Percentiles rank a stretch among this genome's conserved stretches.
phyloP scores from a whole-genome alignment of 2,888 invertebrate genomes.

The Pseudoips prasinana region DNA sequence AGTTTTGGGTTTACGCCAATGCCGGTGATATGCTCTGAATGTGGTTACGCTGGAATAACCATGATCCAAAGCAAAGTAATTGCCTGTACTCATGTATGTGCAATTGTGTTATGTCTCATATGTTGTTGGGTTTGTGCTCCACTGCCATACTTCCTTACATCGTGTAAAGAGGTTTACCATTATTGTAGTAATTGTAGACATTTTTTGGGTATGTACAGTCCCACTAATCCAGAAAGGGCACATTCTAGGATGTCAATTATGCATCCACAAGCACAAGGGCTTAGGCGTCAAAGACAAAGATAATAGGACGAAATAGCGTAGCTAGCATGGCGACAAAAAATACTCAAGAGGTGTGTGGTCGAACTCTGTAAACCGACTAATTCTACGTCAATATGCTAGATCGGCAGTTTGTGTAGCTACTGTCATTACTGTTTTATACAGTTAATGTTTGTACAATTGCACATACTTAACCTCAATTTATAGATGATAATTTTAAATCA shows the following conservation, averaged over 20 bases:
- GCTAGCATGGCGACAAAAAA: no score
- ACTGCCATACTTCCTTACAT: constrained; percentile 63
- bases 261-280: neutral
- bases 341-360: no score
- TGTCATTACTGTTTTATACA: no score
- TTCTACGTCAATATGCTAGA: no score
- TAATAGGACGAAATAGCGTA: no score
- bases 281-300: neutral
- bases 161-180: constrained; percentile 76
- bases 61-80: constrained; percentile 57
- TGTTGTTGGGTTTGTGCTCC: constrained; percentile 75
- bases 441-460: no score
- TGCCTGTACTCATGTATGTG: constrained; percentile 68
- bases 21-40: constrained; percentile 61
- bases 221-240: constrained; percentile 55
- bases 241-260: neutral
- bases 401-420: no score
- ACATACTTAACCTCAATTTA: no score
- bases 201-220: constrained; percentile 69
- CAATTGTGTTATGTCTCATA: constrained; percentile 60
- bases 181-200: constrained; percentile 69
- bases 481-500: no score
- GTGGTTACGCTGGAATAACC: constrained; percentile 65
- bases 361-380: no score
- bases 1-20: constrained; percentile 63